Evolutionary conservation across 1,140 invertebrate species (phyloP).

Genomic region (Elysia chlorotica): DNA sequence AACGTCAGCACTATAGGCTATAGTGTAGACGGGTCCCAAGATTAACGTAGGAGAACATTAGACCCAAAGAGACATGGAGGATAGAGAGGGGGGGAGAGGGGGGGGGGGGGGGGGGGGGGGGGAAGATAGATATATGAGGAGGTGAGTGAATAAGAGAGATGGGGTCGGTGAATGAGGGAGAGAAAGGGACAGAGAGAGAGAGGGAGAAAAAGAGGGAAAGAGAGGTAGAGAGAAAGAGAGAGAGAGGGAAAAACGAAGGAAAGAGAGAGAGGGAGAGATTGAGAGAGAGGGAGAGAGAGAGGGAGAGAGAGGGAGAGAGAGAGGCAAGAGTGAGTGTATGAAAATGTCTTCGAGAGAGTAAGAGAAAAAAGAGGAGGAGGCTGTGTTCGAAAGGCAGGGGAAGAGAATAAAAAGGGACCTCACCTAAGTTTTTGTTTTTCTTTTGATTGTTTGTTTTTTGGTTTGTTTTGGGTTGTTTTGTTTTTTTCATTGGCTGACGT

Average conservation of each 20-base stretch:
- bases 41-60: no score
- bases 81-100: neutral
- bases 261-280: neutral
- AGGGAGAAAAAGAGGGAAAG: constrained; percentile 15
- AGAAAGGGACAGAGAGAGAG: neutral
- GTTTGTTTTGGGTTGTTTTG: no score
- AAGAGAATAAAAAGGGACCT: no score
- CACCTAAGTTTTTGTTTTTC: no score
- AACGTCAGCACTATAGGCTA: no score
- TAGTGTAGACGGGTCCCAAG: no score
- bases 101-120: neutral
- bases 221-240: neutral
- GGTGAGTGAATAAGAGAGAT: constrained; percentile 5
- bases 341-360: neutral
- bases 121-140: neutral
- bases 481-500: no score
- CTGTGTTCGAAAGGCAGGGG: neutral
- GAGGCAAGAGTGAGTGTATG: neutral
- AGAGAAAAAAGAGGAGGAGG: neutral
- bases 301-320: neutral
- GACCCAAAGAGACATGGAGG: neutral
- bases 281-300: neutral
- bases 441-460: no score
- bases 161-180: neutral
- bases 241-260: neutral